phyloP scores from a whole-genome alignment of 2,113 vertebrate species.

The Varanus komodoensis region DNA sequence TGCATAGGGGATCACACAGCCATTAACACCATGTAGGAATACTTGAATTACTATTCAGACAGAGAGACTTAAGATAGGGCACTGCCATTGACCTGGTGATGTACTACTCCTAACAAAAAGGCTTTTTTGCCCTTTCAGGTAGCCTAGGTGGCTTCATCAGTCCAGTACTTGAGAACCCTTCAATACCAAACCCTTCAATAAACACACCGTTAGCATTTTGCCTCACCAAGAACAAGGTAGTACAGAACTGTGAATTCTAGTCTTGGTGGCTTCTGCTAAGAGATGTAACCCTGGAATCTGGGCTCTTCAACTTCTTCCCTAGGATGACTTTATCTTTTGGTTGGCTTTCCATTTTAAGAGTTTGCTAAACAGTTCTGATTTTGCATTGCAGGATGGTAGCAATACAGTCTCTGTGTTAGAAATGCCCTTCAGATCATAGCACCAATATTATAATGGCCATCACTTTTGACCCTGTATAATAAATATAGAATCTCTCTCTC shows the following conservation, averaged over 20 bases:
- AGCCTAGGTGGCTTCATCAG: neutral
- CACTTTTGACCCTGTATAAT: neutral
- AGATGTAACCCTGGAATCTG: neutral
- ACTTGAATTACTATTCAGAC: neutral
- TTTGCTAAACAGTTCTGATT: neutral
- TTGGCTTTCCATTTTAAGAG: neutral
- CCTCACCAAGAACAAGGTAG: neutral
- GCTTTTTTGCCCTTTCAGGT: too few relatives aligned
- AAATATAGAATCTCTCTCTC: neutral
- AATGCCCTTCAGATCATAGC: neutral
- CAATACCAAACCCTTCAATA: too few relatives aligned
- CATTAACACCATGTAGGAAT: neutral
- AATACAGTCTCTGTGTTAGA: neutral
- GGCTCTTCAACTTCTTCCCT: neutral
- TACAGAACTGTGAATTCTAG: neutral
- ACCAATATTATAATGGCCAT: rapidly evolving
- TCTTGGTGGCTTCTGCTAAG: neutral
- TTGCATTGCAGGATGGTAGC: neutral
- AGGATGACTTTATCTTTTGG: neutral
- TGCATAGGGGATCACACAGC: neutral
- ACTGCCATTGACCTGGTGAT: too few relatives aligned
- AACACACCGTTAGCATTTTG: neutral
- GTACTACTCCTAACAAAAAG: too few relatives aligned
- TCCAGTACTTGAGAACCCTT: neutral
- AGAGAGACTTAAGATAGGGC: neutral